phyloP scores from a whole-genome alignment of 2,113 vertebrate genomes.

The Todiramphus saurophagus region DNA sequence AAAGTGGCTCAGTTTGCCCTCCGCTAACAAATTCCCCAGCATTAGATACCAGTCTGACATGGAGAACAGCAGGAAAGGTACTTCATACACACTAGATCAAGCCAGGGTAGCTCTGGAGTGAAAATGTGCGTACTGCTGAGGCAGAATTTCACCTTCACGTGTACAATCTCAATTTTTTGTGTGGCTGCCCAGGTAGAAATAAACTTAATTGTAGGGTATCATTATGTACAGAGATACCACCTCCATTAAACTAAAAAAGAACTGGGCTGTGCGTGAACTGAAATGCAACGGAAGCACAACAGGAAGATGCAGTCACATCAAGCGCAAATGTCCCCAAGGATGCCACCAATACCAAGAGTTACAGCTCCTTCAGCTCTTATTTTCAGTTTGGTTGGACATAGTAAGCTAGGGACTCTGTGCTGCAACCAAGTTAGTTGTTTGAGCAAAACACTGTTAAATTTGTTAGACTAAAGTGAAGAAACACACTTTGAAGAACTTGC shows the following conservation, averaged over 20 bases:
- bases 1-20: not conserved
- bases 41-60: not conserved
- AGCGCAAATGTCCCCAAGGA: not conserved
- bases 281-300: not conserved
- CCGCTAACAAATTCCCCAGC: not conserved
- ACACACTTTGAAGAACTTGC: not conserved
- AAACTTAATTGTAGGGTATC: not conserved
- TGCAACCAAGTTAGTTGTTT: not conserved
- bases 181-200: not conserved
- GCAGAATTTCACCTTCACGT: not conserved
- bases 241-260: not conserved
- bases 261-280: not conserved
- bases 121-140: not conserved
- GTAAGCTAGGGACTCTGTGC: not conserved
- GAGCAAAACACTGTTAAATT: not conserved
- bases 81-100: not conserved
- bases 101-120: not conserved
- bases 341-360: not conserved
- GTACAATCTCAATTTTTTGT: not conserved
- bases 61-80: not conserved
- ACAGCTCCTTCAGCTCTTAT: not conserved
- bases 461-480: not conserved
- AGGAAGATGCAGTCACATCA: not conserved
- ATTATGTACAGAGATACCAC: not conserved
- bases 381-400: not conserved